Base-by-base conservation (phyloP, 1,140 invertebrate species). In the Sminthurides bifidus region DNA sequence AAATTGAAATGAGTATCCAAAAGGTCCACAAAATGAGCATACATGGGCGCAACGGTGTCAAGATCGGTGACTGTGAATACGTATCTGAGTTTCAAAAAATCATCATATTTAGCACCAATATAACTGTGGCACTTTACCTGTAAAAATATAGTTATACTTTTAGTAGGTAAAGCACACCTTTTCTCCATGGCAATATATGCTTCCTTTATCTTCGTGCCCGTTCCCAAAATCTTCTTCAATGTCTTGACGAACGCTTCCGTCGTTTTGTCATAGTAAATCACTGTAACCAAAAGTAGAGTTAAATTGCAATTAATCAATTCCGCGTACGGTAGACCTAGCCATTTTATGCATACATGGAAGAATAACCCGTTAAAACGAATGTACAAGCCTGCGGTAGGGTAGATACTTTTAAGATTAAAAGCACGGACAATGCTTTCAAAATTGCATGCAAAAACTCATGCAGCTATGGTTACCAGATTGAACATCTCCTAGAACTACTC, bases 151-250 rank as follows among this genome's bases (percentile, higher is more conserved):
- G 33, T 37, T 37, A 37, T 37, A 12, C 12, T 17, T 12, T 37
- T 12, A 12, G 10, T 17, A n/a, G 12, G 14, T 44, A 44, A 14
- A 44, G 10, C 17, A 19, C 4, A 73, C 71, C 87, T 78, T 71
- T 91, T 92, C 67, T 92, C 89, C 40, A 92, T 66, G 3, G 85
- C 82, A 24, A 92, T 73, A 60, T 83, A 87, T n/a, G 85, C 70
- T 6, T 70, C 76, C 70, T 83, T 83, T 35, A 72, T 68, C 1
- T 57, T 56, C 14, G 23, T 19, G 45, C 52, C 52, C 17, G 56
- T 54, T 14, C 30, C 26, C 31, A 92, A 70, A 8, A 92, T 72
- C 64, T 79, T 78, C 58, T 81, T 75, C 44, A 90, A 71, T 0
- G 85, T 85, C 12, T 74, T 71, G 1, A 92, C 76, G 66, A 92